Evolutionary conservation across 2,113 vertebrate genomes (phyloP).

Genomic region (Willisornis vidua): DNA sequence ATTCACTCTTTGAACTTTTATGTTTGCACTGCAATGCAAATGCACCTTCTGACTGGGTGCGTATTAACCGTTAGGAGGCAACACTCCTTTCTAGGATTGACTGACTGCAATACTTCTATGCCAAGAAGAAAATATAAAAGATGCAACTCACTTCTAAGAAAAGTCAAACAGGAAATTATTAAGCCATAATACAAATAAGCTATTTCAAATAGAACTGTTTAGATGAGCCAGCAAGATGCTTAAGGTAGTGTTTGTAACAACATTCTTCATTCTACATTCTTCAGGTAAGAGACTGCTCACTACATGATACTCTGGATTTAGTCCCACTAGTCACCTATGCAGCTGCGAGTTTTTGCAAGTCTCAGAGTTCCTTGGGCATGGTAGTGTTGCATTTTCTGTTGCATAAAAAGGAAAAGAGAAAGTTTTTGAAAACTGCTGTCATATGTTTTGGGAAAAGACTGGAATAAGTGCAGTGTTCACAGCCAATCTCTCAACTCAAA

Average conservation of each 20-base stretch:
- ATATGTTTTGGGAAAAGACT: background rate
- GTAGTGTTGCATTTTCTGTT: background rate
- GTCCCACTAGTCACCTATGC: background rate
- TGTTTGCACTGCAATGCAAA: slow-evolving; percentile 16
- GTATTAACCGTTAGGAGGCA: background rate
- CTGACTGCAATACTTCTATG: background rate
- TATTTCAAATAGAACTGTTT: background rate
- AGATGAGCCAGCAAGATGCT: background rate
- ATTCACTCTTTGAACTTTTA: slow-evolving; percentile 9
- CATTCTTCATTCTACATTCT: background rate
- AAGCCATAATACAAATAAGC: background rate
- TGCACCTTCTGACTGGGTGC: background rate
- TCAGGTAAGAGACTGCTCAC: background rate
- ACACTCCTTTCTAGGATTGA: background rate
- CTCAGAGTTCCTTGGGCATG: background rate
- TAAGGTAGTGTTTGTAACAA: background rate
- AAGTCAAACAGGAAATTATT: background rate
- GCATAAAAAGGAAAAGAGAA: background rate
- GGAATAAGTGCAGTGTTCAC: background rate
- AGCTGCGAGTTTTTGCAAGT: background rate
- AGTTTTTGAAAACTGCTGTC: background rate
- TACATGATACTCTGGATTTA: background rate
- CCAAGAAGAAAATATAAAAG: background rate
- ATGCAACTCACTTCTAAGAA: background rate
- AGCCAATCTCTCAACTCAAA: background rate